Evolutionary conservation across 2,797 vertebrate species (phyloP).

Genomic region (Sciurus carolinensis): DNA sequence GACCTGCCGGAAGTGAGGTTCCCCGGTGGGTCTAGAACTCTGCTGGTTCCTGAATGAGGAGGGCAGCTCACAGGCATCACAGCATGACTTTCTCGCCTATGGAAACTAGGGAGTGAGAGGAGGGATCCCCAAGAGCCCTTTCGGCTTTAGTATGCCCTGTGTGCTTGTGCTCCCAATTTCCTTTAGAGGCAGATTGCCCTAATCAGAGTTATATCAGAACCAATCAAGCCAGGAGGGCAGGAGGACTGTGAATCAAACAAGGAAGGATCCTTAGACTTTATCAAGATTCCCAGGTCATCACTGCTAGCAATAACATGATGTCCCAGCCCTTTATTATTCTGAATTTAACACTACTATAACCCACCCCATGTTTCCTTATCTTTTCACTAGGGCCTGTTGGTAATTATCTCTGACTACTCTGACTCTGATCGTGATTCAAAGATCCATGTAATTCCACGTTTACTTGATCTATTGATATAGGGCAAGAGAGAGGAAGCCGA

Average conservation of each 20-base stretch:
- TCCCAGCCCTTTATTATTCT: slow-evolving; percentile 12
- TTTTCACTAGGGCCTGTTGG: neutral
- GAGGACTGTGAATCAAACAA: slow-evolving; percentile 39
- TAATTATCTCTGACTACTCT: neutral
- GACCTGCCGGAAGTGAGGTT: neutral
- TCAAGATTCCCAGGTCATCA: neutral
- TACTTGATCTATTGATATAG: neutral
- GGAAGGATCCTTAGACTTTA: slow-evolving; percentile 54
- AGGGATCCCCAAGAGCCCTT: neutral
- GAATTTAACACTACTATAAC: neutral
- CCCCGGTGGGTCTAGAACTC: neutral
- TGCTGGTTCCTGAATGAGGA: neutral
- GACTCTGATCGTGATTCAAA: slow-evolving; percentile 53
- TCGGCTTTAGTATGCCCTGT: neutral
- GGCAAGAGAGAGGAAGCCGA: neutral
- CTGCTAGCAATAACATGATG: neutral
- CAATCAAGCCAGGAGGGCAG: neutral
- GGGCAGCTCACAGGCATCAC: neutral
- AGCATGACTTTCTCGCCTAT: neutral
- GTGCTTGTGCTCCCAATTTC: neutral
- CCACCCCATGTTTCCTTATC: neutral
- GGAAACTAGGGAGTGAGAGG: neutral
- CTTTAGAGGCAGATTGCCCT: neutral
- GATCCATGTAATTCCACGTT: neutral
- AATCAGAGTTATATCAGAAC: slow-evolving; percentile 18